Base-by-base conservation (phyloP, 92 coral and sea anemone genomes). In the Palythoa grandis region DNA sequence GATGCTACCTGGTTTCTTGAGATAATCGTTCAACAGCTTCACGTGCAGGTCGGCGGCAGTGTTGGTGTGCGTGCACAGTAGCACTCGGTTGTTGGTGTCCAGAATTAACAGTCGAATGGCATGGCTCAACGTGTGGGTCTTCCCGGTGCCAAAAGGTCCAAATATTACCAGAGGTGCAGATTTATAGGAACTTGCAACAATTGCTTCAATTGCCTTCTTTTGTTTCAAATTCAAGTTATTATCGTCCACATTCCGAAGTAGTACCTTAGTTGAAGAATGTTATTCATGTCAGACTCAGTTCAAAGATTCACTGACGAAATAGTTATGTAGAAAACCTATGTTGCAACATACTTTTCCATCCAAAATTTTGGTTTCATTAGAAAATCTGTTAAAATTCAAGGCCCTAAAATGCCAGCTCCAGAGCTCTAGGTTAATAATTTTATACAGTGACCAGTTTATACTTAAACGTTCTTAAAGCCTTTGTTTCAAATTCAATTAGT, bases 111-210 rank as follows among this genome's bases (percentile, higher is more conserved):
- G 88, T 79, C 90, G 83, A 11, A 94, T 89, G 23, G 98, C 96
- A 75, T 92, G 95, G 82, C 88, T 94, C 63, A 96, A 74, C 1
- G 98, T 95, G 90, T 93, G 90, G n/a, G 99, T 94, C 72, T 96
- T 96, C 23, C 99, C 99, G 52, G 99, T 96, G 38, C 99, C 99
- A 83, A 96, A 96, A 43, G 99, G 99, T 23, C 99, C 99, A 72
- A 92, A 93, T 25, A 96, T 90, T 3, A 96, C 98, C 48, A 96
- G 85, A 0, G 99, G 99, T 19, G 98, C 93, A 19, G 95, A 83
- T 50, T 86, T 86, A 19, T 80, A 70, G n/a, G 56, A 88, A 8
- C 54, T 70, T 3, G 69, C 72, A 0, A 84, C 92, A 70, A 94
- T 92, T 43, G 92, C 84, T 57, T 83, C 79, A 77, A 94, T 88